Conservation (phyloP, 2,797 vertebrate genomes). For the Saxicola maurus region DNA sequence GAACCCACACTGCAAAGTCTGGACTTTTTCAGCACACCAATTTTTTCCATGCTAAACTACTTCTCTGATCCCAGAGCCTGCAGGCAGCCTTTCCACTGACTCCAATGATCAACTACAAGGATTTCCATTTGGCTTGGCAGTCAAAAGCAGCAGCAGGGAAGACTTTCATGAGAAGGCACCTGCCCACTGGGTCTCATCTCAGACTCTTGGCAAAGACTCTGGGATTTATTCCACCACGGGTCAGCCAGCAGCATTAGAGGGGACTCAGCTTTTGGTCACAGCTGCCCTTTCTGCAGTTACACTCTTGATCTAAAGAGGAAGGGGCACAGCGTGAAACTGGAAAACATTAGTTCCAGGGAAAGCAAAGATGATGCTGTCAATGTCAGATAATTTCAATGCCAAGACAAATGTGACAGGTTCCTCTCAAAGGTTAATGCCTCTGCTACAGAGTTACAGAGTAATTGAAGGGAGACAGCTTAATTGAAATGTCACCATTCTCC, state of each 20-base stretch:
- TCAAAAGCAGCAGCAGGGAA: not conserved
- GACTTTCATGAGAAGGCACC: not conserved
- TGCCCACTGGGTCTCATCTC: not conserved
- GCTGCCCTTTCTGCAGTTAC: slow-evolving; percentile 10
- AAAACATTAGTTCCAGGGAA: slow-evolving; percentile 33
- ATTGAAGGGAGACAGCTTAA: slow-evolving; percentile 47
- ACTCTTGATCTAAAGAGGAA: not conserved
- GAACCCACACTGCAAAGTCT: not conserved
- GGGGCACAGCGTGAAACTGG: not conserved
- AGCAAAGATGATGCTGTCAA: slow-evolving; percentile 50
- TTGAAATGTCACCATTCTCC: slow-evolving; percentile 61
- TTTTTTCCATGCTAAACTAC: not conserved
- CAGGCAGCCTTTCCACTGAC: not conserved
- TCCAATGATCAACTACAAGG: not conserved
- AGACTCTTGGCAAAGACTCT: not conserved
- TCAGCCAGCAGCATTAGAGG: not conserved
- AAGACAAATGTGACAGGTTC: slow-evolving; percentile 39
- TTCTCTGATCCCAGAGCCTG: not conserved
- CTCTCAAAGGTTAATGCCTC: slow-evolving; percentile 58
- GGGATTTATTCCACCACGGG: not conserved
- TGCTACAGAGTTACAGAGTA: not conserved
- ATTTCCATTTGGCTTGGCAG: not conserved
- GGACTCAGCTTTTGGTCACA: not conserved
- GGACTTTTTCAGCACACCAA: not conserved
- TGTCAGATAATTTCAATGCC: slow-evolving; percentile 46